Percentiles rank a stretch among this genome's conserved stretches.
phyloP scores from a whole-genome alignment of 2,113 vertebrate species.

The Gymnarchus niloticus region DNA sequence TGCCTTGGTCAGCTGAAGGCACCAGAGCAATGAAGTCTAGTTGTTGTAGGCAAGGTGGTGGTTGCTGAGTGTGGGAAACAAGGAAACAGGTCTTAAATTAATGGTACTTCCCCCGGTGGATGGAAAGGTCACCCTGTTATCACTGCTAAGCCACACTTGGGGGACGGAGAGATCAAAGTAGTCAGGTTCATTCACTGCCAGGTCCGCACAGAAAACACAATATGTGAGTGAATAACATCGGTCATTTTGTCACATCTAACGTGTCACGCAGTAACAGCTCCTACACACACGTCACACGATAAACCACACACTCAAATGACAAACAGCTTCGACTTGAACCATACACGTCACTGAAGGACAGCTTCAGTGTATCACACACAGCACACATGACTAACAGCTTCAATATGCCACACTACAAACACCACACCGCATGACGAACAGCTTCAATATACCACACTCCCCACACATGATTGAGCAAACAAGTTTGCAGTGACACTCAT shows the following conservation, averaged over 20 bases:
- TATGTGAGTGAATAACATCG: not conserved
- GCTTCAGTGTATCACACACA: not conserved
- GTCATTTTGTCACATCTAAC: not conserved
- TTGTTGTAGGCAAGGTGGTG: not conserved
- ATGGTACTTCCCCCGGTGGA: not conserved
- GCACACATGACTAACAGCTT: not conserved
- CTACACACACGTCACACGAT: not conserved
- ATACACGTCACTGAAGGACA: not conserved
- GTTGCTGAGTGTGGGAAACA: slow-evolving; percentile 14
- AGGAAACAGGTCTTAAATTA: slow-evolving; percentile 8
- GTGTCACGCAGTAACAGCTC: not conserved
- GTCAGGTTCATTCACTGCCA: not conserved
- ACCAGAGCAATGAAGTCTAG: not conserved
- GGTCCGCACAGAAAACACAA: not conserved
- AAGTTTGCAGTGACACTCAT: not conserved
- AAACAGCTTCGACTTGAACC: not conserved
- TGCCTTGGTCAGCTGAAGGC: slow-evolving; percentile 4
- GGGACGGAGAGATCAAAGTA: not conserved
- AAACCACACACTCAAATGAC: not conserved
- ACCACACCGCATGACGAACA: not conserved
- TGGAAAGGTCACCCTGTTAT: not conserved
- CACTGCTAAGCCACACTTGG: not conserved
- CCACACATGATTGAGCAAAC: not conserved
- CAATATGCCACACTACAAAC: not conserved
- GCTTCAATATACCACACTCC: not conserved